Base-by-base conservation (phyloP, 2,113 vertebrate genomes). In the Malurus cyaneus region DNA sequence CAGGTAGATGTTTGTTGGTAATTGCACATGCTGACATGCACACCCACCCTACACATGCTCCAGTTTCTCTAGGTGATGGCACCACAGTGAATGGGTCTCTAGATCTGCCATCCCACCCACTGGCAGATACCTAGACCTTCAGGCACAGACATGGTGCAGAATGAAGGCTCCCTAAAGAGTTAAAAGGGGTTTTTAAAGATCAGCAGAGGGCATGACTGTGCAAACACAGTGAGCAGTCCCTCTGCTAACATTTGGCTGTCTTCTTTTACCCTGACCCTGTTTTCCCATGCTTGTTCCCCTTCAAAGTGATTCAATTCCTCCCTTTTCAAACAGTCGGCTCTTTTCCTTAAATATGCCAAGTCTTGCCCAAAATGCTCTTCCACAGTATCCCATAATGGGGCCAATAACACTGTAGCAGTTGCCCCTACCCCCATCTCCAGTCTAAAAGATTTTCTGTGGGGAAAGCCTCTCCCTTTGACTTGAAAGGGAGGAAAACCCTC, bases 141-240 rank as follows among this genome's bases (percentile, higher is more conserved):
- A 46, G 29, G 23, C 18, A n/a, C 14, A 76, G 46, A 60, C 9
- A 42, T 17, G 36, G 42, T 4, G 52, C n/a, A 59, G 44, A 70
- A 50, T 20, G 31, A 10, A 49, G 1, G n/a, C 8, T 17, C 6
- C 5, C 1, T 4, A 32, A 59, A 65, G 1, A 44, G 28, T 18
- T 60, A 28, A 31, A 60, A 67, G 20, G 5, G 4, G 4, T n/a
- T 59, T 71, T 77, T 81, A 65, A 65, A 32, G 19, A 44, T 34
- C 23, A 44, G 23, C 23, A 54, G 3, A 25, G 34, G 10, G 12
- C 14, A 50, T 23, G 12, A 3, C 36, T 32, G 16, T 46, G 39
- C 2, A 69, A 70, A 53, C 28, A 24, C 9, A 56, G 44, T 25
- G 32, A 41, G 6, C 25, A 39, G 15, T 14, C 15, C 20, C 4